These are phyloP conservation scores for Hermetia illucens DNA, from an alignment of 1,140 invertebrate genomes.

Conservation along the genomic window DNA sequence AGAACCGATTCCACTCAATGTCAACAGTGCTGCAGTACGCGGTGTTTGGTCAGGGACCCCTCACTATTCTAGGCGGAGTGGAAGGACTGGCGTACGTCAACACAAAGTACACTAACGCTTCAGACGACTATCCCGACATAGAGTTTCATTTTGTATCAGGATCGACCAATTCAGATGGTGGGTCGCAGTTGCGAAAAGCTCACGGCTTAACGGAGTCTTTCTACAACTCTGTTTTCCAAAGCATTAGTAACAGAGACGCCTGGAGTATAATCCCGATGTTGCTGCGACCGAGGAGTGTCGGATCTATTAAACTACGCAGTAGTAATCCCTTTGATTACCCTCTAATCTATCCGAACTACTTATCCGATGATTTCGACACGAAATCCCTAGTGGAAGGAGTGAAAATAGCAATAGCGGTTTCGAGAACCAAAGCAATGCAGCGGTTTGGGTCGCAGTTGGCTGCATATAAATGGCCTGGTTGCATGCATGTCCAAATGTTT, in stretches of 20 bases:
- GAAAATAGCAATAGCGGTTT: constrained; percentile 60
- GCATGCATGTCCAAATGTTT: constrained; percentile 44
- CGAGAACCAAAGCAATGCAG: constrained; percentile 54
- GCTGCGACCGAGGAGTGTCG: constrained; percentile 63
- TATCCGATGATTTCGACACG: constrained; percentile 64
- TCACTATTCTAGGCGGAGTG: constrained; percentile 80
- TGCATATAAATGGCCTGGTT: constrained; percentile 53
- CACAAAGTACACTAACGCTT: constrained; percentile 72
- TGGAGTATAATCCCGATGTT: constrained; percentile 80
- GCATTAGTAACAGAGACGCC: constrained; percentile 61
- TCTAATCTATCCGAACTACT: constrained; percentile 84
- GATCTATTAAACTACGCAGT: constrained; percentile 61
- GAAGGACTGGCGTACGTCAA: constrained; percentile 83
- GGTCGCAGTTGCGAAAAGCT: constrained; percentile 63
- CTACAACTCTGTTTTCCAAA: constrained; percentile 56
- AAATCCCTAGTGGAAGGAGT: constrained; percentile 69
- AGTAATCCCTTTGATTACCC: constrained; percentile 82
- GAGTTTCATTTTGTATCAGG: constrained; percentile 88
- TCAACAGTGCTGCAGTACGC: constrained; percentile 60
- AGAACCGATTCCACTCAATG: constrained; percentile 61
- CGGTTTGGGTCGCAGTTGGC: constrained; percentile 53
- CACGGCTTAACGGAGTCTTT: constrained; percentile 61
- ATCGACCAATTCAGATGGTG: constrained; percentile 75
- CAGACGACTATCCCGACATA: constrained; percentile 79
- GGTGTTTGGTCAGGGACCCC: constrained; percentile 62